Evolutionary conservation across 2,888 invertebrate species (phyloP).

Genomic region (Microplitis deprimator): DNA sequence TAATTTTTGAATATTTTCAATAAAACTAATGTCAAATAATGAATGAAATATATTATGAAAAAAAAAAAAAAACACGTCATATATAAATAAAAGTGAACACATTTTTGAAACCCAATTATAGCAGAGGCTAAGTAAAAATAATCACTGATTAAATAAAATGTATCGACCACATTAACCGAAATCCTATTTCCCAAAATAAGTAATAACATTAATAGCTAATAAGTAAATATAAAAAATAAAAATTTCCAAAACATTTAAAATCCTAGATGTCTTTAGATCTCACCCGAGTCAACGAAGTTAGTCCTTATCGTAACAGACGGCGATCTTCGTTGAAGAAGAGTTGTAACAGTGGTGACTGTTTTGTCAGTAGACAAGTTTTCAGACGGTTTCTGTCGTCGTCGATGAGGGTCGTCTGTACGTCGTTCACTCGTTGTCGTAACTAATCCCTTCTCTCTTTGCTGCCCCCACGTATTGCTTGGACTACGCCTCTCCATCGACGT

Average conservation of each 20-base stretch:
- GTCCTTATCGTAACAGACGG: conserved; percentile 64
- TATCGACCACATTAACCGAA: no score
- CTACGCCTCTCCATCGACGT: conserved; percentile 40
- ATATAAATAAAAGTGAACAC: no score
- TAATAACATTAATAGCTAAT: no score
- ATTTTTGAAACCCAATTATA: no score
- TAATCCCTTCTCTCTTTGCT: conserved; percentile 54
- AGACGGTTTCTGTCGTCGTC: conserved; percentile 47
- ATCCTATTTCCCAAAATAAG: no score
- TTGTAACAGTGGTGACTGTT: conserved; percentile 56
- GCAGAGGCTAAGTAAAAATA: no score
- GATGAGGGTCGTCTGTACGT: conserved; percentile 44
- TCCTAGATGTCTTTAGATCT: neutral
- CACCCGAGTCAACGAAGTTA: conserved; percentile 38
- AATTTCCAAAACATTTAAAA: neutral
- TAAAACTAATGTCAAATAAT: no score
- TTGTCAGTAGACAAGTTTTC: conserved; percentile 48
- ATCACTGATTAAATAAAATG: no score
- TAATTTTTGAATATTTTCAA: no score
- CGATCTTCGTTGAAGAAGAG: conserved; percentile 61
- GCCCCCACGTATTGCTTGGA: conserved; percentile 41
- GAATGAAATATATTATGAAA: no score
- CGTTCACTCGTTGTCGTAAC: conserved; percentile 43
- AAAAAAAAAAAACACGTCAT: no score
- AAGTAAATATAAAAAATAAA: no score